phyloP scores from a whole-genome alignment of 2,113 vertebrate species.

The Hydrochoerus hydrochaeris region DNA sequence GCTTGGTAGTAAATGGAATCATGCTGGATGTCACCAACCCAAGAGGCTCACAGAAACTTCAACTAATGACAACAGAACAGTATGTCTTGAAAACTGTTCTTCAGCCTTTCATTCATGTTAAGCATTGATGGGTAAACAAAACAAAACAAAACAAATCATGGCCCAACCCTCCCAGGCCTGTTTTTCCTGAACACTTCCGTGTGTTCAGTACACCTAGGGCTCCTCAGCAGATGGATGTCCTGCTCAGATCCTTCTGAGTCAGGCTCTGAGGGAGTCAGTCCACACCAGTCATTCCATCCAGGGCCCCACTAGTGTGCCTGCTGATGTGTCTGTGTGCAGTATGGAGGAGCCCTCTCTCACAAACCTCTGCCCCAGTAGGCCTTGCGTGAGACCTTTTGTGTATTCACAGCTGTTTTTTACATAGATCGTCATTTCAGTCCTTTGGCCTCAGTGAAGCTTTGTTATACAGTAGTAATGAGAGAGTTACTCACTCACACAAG shows the following conservation, averaged over 20 bases:
- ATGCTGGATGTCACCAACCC: not conserved
- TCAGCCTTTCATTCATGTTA: not conserved
- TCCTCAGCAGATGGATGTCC: rapidly evolving
- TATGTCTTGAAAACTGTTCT: not conserved
- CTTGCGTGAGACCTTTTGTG: not conserved
- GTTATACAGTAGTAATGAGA: not conserved
- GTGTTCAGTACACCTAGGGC: not conserved
- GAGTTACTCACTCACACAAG: not conserved
- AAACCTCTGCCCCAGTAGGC: not conserved
- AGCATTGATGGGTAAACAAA: conserved; percentile 36
- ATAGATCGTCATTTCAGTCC: not conserved
- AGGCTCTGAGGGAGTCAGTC: not conserved
- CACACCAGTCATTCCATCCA: not conserved
- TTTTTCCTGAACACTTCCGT: not conserved
- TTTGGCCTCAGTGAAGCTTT: not conserved
- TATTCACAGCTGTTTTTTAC: not conserved
- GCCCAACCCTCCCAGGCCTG: not conserved
- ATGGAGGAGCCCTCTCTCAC: not conserved
- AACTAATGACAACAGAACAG: not conserved
- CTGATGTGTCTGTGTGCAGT: not conserved
- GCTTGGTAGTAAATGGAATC: not conserved
- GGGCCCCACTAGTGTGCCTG: not conserved
- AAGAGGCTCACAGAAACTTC: not conserved
- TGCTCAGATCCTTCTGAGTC: not conserved
- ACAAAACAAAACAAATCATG: not conserved